Evolutionary conservation across 2,888 invertebrate species (phyloP), one percentile per base, ranked within the genome.

Genomic region (Drosophila barbarae): DNA sequence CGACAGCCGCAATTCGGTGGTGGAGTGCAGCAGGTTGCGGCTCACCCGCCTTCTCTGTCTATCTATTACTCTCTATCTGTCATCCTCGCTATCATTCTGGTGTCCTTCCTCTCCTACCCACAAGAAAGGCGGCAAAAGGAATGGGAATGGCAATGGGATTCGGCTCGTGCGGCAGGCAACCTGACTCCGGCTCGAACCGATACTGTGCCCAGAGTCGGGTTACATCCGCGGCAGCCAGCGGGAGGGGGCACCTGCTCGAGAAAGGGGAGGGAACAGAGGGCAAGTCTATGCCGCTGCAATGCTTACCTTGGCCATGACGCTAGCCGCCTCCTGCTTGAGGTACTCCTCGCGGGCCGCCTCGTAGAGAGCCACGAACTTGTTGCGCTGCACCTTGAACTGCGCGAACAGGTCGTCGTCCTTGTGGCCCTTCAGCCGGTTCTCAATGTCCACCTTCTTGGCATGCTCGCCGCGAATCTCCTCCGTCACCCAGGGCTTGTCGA

Each of bases 401-500:
- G 91, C 90, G 90, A 92, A 92, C 68, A 92, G 91, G 13, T 90
- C 90, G 64, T 91, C 90, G 53, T 90, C 90, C 71, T 91, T 91
- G 69, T 89, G 88, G 49, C 90, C 89, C 72, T 89, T 89, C 6
- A 90, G 77, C 26, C 87, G 86, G 72, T 90, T 90, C 75, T 92
- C 90, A 42, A 92, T 89, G 71, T 92, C 91, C 57, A 91, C 90
- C 76, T 91, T 91, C 72, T 90, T 91, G 36, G 86, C 87, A 69
- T 92, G 91, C 76, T 92, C 92, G 6, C 85, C 87, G 73, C 90
- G 91, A 46, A 93, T 91, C 26, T 90, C 90, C 13, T 91, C 91
- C 10, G 90, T 91, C 7, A 93, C 91, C 91, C 92, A 93, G 1
- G 92, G 91, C 81, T 92, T 92, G 30, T 90, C 90, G 52, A 92